Base-by-base conservation (phyloP, 1,140 invertebrate species). In the Caenorhabditis inopinata region DNA sequence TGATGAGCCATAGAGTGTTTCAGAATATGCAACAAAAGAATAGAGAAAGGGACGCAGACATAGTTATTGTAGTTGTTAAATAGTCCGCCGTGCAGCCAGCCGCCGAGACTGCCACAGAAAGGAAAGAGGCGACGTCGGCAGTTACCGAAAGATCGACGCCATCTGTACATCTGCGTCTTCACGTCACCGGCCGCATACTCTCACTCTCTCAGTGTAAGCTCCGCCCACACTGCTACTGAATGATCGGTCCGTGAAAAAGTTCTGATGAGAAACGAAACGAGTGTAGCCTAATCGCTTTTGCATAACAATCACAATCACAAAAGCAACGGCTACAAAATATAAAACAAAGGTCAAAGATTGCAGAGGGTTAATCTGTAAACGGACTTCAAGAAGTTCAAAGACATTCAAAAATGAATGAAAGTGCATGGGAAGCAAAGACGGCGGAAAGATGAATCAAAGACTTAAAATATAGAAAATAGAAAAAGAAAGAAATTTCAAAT, bases 161-260 rank as follows among this genome's bases (percentile, higher is more conserved):
- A 68, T 68, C 32, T 21, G 58, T 18, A 3, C 38, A 6, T 68
- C 58, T 68, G 58, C 32, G 58, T 38, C 58, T 68, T 32, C 32
- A 42, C 51, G 51, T 58, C 51, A n/a, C 51, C 51, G 35, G 35
- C 38, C 58, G 38, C 58, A 38, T 6, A 38, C 32, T 38, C 32
- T 23, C 4, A 25, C 16, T 32, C 27, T 23, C 58, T 23, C 32
- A 68, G 32, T 38, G 32, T 32, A 42, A 68, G 29, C 51, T 58
- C 51, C 51, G 27, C 58, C 58, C 58, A 32, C 23, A 9, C 18
- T 58, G 27, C 58, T 68, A 68, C 58, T 68, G 58, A 68, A 68
- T 68, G 7, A 68, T n/a, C n/a, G n/a, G n/a, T n/a, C n/a, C n/a
- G n/a, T 32, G 27, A 58, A 58, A 58, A 58, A 29, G 29, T 29